Conservation (phyloP, 1,140 invertebrate genomes). For the Lanistes nyassanus region DNA sequence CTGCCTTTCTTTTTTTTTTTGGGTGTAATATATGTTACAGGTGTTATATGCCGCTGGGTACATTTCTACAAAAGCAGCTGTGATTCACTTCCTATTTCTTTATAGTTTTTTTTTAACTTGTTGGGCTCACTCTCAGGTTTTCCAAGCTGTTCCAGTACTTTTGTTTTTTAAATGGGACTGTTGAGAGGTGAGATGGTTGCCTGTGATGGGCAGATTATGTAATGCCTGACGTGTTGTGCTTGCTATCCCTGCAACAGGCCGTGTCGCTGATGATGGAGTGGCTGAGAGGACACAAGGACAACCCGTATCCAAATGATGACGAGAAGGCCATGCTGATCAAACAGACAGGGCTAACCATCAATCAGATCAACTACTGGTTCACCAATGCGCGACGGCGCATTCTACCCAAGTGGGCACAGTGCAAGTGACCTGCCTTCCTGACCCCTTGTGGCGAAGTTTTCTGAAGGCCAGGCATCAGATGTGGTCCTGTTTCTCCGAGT, state of each 20-base stretch:
- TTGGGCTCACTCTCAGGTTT: too few species aligned
- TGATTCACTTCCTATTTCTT: too few species aligned
- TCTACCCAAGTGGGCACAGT: conserved; percentile 63
- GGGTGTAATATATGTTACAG: too few species aligned
- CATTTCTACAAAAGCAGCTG: too few species aligned
- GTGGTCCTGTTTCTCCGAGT: not conserved
- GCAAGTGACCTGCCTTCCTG: conserved; percentile 26
- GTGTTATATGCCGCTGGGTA: too few species aligned
- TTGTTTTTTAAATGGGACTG: too few species aligned
- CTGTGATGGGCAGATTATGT: too few species aligned
- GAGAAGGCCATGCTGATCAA: conserved; percentile 67
- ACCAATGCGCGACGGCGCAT: conserved; percentile 82
- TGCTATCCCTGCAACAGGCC: conserved; percentile 43
- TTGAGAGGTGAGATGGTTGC: too few species aligned
- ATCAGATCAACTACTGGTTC: conserved; percentile 92
- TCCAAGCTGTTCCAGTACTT: too few species aligned
- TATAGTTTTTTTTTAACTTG: too few species aligned
- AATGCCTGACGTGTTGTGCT: too few species aligned
- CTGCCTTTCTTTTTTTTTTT: too few species aligned
- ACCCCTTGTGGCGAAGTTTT: not conserved
- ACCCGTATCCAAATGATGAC: conserved; percentile 68
- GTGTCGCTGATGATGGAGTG: conserved; percentile 67
- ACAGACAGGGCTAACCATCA: conserved; percentile 66
- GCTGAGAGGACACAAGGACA: conserved; percentile 67
- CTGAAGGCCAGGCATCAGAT: not conserved